Evolutionary conservation across 1,140 invertebrate species (phyloP).

Genomic region (Anastrepha ludens): DNA sequence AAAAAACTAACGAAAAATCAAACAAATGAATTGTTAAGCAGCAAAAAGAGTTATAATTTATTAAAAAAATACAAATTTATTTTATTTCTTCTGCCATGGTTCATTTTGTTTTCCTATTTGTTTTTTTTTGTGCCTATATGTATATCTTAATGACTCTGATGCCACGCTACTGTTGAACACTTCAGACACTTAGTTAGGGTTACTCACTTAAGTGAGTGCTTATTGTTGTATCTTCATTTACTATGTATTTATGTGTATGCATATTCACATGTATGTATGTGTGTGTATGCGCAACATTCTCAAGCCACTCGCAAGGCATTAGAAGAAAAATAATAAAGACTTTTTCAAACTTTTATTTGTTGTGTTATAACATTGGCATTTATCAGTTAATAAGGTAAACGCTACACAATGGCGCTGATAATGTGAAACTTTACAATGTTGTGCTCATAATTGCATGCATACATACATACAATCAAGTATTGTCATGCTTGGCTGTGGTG

Average conservation of each 20-base stretch:
- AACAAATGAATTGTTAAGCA: too few relatives aligned
- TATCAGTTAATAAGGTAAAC: constrained; percentile 20
- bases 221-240: constrained; percentile 26
- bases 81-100: background rate
- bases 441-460: background rate
- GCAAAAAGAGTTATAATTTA: background rate
- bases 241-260: background rate
- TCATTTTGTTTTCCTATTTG: too few relatives aligned
- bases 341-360: background rate
- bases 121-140: too few relatives aligned
- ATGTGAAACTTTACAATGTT: background rate
- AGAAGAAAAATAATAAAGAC: background rate
- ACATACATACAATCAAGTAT: too few relatives aligned
- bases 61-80: background rate
- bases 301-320: background rate
- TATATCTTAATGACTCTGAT: constrained; percentile 7
- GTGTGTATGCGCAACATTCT: background rate
- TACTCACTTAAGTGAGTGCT: constrained; percentile 22
- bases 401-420: background rate
- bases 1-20: too few relatives aligned
- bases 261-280: background rate
- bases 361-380: background rate
- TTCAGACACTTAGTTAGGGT: background rate
- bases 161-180: constrained; percentile 13
- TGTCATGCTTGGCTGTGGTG: too few relatives aligned